A percentile compares a stretch with the other conserved stretches of the same genome.
Conservation (phyloP, 2,888 invertebrate genomes). For the Lasioglossum zephyrum region DNA sequence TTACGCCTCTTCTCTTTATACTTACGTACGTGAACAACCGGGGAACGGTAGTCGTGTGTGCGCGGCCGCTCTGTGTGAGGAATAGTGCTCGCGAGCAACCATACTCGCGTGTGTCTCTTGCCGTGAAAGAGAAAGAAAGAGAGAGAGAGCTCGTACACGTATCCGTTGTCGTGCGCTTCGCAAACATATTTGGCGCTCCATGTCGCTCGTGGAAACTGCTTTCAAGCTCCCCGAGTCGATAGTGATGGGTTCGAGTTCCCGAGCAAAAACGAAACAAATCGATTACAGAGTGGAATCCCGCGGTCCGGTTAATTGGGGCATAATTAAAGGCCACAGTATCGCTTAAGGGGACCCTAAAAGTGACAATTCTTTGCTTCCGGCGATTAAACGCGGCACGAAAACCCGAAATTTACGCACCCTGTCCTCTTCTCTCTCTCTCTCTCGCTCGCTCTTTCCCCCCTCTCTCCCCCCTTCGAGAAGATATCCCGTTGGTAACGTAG, state of each 20-base stretch:
- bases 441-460: no score
- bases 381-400: constrained; percentile 28
- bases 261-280: not conserved
- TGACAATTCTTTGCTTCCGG: constrained; percentile 37
- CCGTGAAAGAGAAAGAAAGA: not conserved
- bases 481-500: not conserved
- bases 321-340: constrained; percentile 50
- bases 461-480: not conserved
- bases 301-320: constrained; percentile 47
- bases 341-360: constrained; percentile 33
- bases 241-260: constrained; percentile 46
- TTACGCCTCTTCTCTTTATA: constrained; percentile 65
- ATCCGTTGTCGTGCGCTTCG: constrained; percentile 31
- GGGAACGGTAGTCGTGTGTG: constrained; percentile 53
- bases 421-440: not conserved
- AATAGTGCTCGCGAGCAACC: not conserved
- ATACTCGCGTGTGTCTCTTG: not conserved
- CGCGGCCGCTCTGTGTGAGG: constrained; percentile 18
- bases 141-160: constrained; percentile 32
- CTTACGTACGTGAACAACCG: constrained; percentile 49
- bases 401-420: constrained; percentile 21
- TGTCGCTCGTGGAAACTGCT: constrained; percentile 46
- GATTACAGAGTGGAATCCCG: not conserved
- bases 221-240: constrained; percentile 36
- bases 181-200: constrained; percentile 50